Base-by-base conservation (phyloP, 2,888 invertebrate genomes). In the Aelia acuminata region DNA sequence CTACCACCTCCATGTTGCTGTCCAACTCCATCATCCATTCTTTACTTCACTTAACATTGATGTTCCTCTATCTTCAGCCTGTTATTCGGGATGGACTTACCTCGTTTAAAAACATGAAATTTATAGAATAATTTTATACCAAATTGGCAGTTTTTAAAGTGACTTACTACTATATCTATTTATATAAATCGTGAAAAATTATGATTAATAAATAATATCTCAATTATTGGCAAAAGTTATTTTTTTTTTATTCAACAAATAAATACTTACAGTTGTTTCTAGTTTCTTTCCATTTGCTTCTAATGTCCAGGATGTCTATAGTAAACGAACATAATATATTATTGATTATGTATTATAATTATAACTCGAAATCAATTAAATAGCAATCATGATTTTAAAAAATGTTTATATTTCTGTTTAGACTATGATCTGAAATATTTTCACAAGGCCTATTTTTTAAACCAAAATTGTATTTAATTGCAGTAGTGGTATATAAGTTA, bases 261-360 rank as follows among this genome's bases (percentile, higher is more conserved):
- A 31, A 53, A 53, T 57, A 85, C 49, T 85, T 85, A 85, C 85
- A 50, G 85, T 85, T 35, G 85, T 53, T 35, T 53, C 50, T 5
- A 85, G 39, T 85, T 85, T 53, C 53, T 53, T 85, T 85, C 85
- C 85, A 85, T 57, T 85, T 3, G n/a, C 57, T n/a, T 53, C 53
- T 31, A 85, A 53, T 11, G 39, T 85, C 85, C 85, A 85, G 3
- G 43, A 80, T 22, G 80, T 80, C 80, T 80, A 22, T n/a, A 80
- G 11, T 22, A 31, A 57, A 63, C 15, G 18, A 63, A 63, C 1
- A 63, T 26, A 63, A 63, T 18, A 35, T 31, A 18, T 63, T 31
- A 31, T 63, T 31, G 18, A 63, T 13, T 63, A 31, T 4, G 31
- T 57, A 3, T 35, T 18, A 31, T 18, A 18, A 63, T 31, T 18